These are phyloP conservation scores for Paramormyrops kingsleyae DNA, from an alignment of 2,113 vertebrate species.

Conservation along the genomic window DNA sequence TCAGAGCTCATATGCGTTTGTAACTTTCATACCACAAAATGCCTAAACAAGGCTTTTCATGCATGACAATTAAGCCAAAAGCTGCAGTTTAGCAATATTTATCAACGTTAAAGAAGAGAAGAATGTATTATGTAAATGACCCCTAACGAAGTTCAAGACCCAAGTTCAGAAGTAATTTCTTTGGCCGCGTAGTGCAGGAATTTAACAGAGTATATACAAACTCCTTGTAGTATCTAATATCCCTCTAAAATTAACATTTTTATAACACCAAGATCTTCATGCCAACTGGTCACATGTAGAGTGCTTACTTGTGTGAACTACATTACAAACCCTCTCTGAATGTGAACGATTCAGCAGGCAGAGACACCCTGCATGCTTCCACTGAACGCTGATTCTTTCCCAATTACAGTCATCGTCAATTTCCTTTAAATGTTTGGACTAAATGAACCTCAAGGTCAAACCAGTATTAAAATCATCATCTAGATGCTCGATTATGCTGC, in stretches of 20 bases:
- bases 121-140: slow-evolving; percentile 17
- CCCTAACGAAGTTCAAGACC: slow-evolving; percentile 11
- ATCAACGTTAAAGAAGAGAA: too few species aligned
- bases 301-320: not conserved
- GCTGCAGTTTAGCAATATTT: not conserved
- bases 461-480: not conserved
- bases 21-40: not conserved
- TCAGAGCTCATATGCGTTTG: not conserved
- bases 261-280: not conserved
- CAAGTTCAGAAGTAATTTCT: not conserved
- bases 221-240: not conserved
- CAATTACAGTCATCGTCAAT: not conserved
- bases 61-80: not conserved
- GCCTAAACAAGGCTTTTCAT: not conserved
- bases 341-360: not conserved
- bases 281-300: not conserved
- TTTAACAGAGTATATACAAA: not conserved
- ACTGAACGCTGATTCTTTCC: not conserved
- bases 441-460: not conserved
- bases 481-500: not conserved
- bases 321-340: not conserved
- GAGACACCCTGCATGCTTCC: not conserved
- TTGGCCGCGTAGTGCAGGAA: not conserved
- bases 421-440: not conserved
- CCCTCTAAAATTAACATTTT: not conserved